Evolutionary conservation across 2,888 invertebrate species (phyloP), one percentile per base, ranked within the genome.

Genomic region (Pseudococcus jackbeardsleyi): DNA sequence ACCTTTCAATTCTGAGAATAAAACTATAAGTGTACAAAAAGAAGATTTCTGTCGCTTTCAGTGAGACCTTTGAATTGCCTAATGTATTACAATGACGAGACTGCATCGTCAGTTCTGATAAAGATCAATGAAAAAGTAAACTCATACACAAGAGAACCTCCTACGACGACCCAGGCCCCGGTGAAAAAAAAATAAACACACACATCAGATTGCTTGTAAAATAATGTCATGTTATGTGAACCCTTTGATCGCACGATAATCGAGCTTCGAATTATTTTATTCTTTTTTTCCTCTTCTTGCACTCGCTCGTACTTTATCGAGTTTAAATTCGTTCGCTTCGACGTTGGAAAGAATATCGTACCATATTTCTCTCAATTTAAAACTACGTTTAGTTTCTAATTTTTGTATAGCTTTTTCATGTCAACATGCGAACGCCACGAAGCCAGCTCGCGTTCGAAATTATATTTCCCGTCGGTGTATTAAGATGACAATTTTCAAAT

Each of bases 161-260:
- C 79, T 3, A 42, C 42, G 42, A 6, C 9, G 42, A 42, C 9
- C 26, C 26, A 2, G 8, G 5, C n/a, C n/a, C 42, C 19, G 22
- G 17, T 19, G 3, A 33, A 82, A 33, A 82, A 22, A 82, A 46
- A 82, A 82, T 82, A 82, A 82, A 82, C 42, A 33, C 2, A 77
- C 15, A 46, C 33, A 72, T 72, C 46, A 82, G 46, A 46, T 46
- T 46, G 46, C 79, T 42, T 46, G 19, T 42, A 82, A 82, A 82
- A 82, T 46, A 46, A 82, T 82, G 79, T 46, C 79, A 46, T 82
- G 79, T 82, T 19, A 46, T 11, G 79, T 46, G 19, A 82, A 82
- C 9, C 79, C 79, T 82, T 82, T 82, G 79, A 82, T 82, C 79
- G 79, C 79, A 82, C 46, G 33, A 46, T 46, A 82, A 82, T 72